Evolutionary conservation across 1,140 invertebrate genomes (phyloP).

Genomic region (Caerostris extrusa): DNA sequence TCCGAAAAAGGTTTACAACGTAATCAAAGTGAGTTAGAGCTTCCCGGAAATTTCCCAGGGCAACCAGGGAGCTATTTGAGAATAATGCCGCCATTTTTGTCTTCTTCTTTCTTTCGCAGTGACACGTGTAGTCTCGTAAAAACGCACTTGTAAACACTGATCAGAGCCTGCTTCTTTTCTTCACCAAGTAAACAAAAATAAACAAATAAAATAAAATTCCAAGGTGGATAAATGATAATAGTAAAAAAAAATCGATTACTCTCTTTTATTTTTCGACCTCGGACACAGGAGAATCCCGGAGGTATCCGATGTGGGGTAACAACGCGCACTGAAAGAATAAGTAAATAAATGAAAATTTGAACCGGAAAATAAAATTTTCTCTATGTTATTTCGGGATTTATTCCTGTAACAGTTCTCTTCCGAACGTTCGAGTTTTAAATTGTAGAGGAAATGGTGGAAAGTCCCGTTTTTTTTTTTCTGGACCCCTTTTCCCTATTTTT

Average conservation of each 20-base stretch:
- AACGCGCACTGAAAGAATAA: background rate
- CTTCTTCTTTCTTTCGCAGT: background rate
- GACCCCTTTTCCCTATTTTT: background rate
- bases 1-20: background rate
- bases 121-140: background rate
- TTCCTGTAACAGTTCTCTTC: background rate
- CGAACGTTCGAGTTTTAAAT: background rate
- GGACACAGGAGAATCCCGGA: background rate
- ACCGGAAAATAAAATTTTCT: background rate
- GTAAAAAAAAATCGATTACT: background rate
- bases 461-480: background rate
- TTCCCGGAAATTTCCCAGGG: background rate
- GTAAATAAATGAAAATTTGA: too few species aligned
- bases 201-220: background rate
- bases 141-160: background rate
- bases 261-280: background rate
- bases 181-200: background rate
- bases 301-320: background rate
- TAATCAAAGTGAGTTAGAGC: background rate
- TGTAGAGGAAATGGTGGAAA: background rate
- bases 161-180: background rate
- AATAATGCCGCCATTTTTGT: background rate
- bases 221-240: background rate
- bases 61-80: background rate
- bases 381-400: background rate